Evolutionary conservation across 2,797 vertebrate species (phyloP), one percentile per base, ranked within the genome.

Genomic region (Remorina albescens): DNA sequence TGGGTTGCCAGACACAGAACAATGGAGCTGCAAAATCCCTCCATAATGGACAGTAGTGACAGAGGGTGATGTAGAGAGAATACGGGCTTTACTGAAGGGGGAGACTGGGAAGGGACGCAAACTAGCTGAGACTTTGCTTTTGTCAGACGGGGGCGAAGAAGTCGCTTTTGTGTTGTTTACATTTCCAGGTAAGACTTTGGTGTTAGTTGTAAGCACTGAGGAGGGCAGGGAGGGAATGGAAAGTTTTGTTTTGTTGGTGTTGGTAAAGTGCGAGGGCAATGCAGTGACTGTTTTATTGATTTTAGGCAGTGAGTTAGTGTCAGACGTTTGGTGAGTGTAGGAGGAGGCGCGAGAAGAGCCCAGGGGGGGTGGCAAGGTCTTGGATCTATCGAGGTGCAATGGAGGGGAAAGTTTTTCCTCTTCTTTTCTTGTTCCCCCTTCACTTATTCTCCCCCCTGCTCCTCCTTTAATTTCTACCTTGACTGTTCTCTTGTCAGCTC

Each of bases 1-100:
- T 59, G 98, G 97, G 76, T 95, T 95, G 47, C 97, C 97, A 10
- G 94, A 94, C 65, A 96, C 96, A 62, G 92, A 92, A 75, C 97
- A 99, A 87, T 97, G 92, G 55, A 99, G 93, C 50, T 64, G 90
- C 51, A 99, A 88, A 62, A 72, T 71, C 0, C 80, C 88, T 1
- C 96, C 96, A 0, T 96, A 96, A 0, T 89, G 90, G 16, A 97
- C 91, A 34, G 94, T 85, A 9, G 93, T 96, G 50, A 84, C 88
- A 36, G 91, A 91, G 1, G 96, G 94, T 10, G 97, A 97, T 21
- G 93, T 93, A 58, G 93, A 94, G 1, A 95, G 94, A 83, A 98
- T 98, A 74, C 85, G 95, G 25, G 96, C 96, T 69, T 91, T 92
- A 66, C 64, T 92, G 73, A 92, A 91, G 23, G 86, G 81, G 18